Percentiles rank a stretch among this genome's conserved stretches.
phyloP scores from a whole-genome alignment of 2,113 vertebrate species.

The Vimba vimba region DNA sequence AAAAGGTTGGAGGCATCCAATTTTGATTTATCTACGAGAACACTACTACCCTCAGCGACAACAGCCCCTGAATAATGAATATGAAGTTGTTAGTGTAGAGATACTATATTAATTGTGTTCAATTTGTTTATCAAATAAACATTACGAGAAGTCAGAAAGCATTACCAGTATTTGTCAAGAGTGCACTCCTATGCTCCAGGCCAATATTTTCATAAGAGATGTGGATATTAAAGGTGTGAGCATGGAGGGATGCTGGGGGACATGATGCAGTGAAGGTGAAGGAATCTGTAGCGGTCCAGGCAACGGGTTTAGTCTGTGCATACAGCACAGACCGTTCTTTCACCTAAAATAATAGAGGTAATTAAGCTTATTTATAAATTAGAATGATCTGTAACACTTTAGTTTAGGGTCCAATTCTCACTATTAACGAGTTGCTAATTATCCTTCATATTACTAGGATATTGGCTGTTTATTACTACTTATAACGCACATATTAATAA shows the following conservation, averaged over 20 bases:
- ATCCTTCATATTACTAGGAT: too few species aligned
- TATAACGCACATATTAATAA: too few species aligned
- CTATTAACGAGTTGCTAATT: too few species aligned
- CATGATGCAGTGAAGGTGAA: slow-evolving; percentile 82
- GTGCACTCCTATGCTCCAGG: slow-evolving; percentile 66
- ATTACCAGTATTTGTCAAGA: slow-evolving; percentile 85
- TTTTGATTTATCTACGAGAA: slow-evolving; percentile 82
- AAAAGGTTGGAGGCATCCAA: slow-evolving; percentile 88
- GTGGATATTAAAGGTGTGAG: slow-evolving; percentile 79
- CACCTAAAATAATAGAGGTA: slow-evolving; percentile 69
- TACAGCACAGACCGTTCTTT: slow-evolving; percentile 79
- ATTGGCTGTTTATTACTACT: too few species aligned
- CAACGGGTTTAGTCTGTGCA: slow-evolving; percentile 74
- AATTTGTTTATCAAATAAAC: not conserved
- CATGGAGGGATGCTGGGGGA: slow-evolving; percentile 78
- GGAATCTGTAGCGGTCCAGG: slow-evolving; percentile 79
- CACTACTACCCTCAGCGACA: slow-evolving; percentile 82
- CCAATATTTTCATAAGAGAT: slow-evolving; percentile 79
- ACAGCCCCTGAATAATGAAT: slow-evolving; percentile 73
- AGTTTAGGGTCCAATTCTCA: too few species aligned
- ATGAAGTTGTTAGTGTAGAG: not conserved
- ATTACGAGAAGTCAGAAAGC: not conserved
- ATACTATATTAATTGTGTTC: not conserved
- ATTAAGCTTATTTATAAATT: not conserved
- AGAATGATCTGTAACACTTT: not conserved